These are phyloP conservation scores for Natrix natrix DNA, from an alignment of 2,797 vertebrate species.

Conservation along the genomic window DNA sequence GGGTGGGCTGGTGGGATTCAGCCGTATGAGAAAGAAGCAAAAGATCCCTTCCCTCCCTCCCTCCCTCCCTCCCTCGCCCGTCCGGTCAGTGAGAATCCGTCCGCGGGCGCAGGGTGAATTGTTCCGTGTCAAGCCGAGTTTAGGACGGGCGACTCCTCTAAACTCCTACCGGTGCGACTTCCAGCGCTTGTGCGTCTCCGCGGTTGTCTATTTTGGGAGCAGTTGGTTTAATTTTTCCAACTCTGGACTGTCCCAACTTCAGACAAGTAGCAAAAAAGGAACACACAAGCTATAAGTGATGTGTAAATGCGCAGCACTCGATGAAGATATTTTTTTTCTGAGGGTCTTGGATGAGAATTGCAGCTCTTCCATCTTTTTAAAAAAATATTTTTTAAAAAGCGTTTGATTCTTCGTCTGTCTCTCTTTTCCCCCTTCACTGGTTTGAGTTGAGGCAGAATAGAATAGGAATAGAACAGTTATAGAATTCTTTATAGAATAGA, in stretches of 20 bases:
- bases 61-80: neutral
- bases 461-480: neutral
- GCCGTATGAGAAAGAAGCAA: neutral
- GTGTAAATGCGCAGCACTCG: slow-evolving; percentile 44
- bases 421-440: neutral
- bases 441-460: slow-evolving; percentile 5
- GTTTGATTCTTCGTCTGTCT: slow-evolving; percentile 15
- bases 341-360: slow-evolving; percentile 31
- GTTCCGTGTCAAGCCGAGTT: slow-evolving; percentile 8
- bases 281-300: slow-evolving; percentile 45
- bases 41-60: neutral
- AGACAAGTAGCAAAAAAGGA: slow-evolving; percentile 24
- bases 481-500: too few relatives aligned
- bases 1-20: neutral
- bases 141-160: slow-evolving; percentile 26
- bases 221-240: slow-evolving; percentile 54
- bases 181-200: slow-evolving; percentile 28
- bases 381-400: neutral
- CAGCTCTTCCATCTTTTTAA: too few relatives aligned
- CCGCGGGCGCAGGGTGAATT: slow-evolving; percentile 13
- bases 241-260: slow-evolving; percentile 44
- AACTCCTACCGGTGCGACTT: neutral
- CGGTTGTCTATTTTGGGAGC: slow-evolving; percentile 44
- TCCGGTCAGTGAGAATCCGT: neutral
- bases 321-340: slow-evolving; percentile 30